A percentile compares a stretch with the other conserved stretches of the same genome.
phyloP scores from a whole-genome alignment of 2,888 invertebrate species.

The Orchestes rusci region DNA sequence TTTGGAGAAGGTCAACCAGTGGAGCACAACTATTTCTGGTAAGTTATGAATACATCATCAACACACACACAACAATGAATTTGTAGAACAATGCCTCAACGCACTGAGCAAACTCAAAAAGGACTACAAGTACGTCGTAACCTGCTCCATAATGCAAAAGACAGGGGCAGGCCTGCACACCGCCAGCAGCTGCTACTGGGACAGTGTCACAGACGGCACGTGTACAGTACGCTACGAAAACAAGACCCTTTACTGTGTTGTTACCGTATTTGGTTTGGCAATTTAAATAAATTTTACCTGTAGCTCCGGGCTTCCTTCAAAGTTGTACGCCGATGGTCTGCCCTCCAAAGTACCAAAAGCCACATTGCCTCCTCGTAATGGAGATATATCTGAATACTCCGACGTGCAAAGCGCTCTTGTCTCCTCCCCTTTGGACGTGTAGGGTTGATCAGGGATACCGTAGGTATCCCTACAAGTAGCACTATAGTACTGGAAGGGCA shows the following conservation, averaged over 20 bases:
- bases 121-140: constrained; percentile 78
- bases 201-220: constrained; percentile 70
- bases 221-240: constrained; percentile 84
- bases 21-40: constrained; percentile 70
- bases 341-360: constrained; percentile 93
- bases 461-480: constrained; percentile 91
- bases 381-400: constrained; percentile 96
- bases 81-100: constrained; percentile 66
- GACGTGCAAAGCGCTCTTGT: constrained; percentile 95
- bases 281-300: constrained; percentile 59
- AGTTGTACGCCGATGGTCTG: constrained; percentile 85
- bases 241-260: constrained; percentile 78
- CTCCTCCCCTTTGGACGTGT: constrained; percentile 68
- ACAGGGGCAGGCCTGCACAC: constrained; percentile 78
- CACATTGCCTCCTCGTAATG: constrained; percentile 88
- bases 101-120: constrained; percentile 69
- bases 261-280: constrained; percentile 72
- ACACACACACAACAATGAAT: no score
- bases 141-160: constrained; percentile 78
- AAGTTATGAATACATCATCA: no score
- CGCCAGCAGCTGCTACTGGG: constrained; percentile 79
- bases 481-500: constrained; percentile 88
- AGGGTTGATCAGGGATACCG: constrained; percentile 65
- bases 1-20: constrained; percentile 59
- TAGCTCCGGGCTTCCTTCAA: constrained; percentile 81